phyloP scores from a whole-genome alignment of 1,140 invertebrate genomes.

The Ceratosolen fusciceps region DNA sequence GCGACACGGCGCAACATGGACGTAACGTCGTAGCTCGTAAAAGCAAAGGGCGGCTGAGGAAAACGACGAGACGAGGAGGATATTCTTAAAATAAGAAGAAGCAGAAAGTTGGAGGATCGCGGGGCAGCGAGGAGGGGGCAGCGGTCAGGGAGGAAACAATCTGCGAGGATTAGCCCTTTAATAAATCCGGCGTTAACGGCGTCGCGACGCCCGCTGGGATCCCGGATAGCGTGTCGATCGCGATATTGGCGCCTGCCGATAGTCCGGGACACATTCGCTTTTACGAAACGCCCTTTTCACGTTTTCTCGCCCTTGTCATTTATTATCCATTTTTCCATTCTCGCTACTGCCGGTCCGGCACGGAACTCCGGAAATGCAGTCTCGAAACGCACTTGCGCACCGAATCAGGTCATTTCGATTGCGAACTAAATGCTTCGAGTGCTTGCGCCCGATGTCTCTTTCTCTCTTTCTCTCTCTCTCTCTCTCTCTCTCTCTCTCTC shows the following conservation, averaged over 20 bases:
- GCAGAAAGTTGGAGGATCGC: too few relatives aligned
- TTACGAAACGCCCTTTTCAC: slow-evolving; percentile 40
- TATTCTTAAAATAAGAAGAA: not conserved
- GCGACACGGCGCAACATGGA: not conserved
- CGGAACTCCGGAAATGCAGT: slow-evolving; percentile 26
- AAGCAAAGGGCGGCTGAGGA: not conserved
- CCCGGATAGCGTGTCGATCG: not conserved
- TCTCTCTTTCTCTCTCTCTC: not conserved
- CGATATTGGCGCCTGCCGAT: not conserved
- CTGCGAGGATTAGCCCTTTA: not conserved
- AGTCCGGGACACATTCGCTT: not conserved
- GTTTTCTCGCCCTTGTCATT: slow-evolving; percentile 25
- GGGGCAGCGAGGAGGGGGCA: not conserved
- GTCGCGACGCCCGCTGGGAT: not conserved
- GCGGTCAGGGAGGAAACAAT: not conserved
- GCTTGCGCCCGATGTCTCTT: not conserved
- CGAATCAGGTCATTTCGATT: slow-evolving; percentile 24
- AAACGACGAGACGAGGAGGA: not conserved
- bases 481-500: not conserved
- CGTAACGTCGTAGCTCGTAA: not conserved
- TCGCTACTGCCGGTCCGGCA: slow-evolving; percentile 21
- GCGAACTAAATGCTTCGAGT: slow-evolving; percentile 21
- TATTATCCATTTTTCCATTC: slow-evolving; percentile 31
- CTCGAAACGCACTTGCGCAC: slow-evolving; percentile 11
- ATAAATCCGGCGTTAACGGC: not conserved